Base-by-base conservation (phyloP, 2,113 vertebrate species). In the Columba janthina region DNA sequence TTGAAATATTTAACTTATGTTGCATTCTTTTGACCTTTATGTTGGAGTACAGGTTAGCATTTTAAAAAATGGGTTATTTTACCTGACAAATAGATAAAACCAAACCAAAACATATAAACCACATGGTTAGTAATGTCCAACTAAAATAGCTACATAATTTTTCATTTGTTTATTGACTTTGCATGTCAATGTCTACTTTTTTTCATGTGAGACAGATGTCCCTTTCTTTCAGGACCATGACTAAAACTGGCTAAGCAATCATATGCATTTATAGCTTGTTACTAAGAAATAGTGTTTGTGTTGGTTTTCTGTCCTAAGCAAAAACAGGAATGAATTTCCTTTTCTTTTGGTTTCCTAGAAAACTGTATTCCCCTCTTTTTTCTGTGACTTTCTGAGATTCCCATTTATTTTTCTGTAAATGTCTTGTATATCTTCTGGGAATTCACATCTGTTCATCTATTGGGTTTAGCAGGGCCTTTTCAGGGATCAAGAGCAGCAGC, bases 311-410 rank as follows among this genome's bases (percentile, higher is more conserved):
- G 7, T 72, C 25, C 22, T 46, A 58, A 75, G 34, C 29, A 75
- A 67, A 87, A 82, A 8, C 26, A 60, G 5, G 10, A 64, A 34
- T 74, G 10, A 58, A 66, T 88, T 85, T 75, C n/a, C 20, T 73
- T 46, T 61, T 6, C 11, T 51, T 90, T 82, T 4, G 1, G 6
- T 53, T 82, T 62, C 65, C 50, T 85, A n/a, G 6, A 32, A 40
- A 88, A 46, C 44, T 13, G 2, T 25, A 25, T 85, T 88, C 9
- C 11, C 8, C 13, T 83, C 16, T 88, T 78, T 58, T 58, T 42
- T 25, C n/a, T 0, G 0, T 40, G 31, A 6, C 10, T 36, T 21
- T 48, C 24, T 15, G 32, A 2, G 1, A 29, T 25, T 8, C 44
- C 18, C 1, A 2, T 87, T 73, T 89, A 2, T n/a, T 88, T 78